Evolutionary conservation across 1,140 invertebrate species (phyloP), one percentile per base, ranked within the genome.

Genomic region (Leptinotarsa lineolata): DNA sequence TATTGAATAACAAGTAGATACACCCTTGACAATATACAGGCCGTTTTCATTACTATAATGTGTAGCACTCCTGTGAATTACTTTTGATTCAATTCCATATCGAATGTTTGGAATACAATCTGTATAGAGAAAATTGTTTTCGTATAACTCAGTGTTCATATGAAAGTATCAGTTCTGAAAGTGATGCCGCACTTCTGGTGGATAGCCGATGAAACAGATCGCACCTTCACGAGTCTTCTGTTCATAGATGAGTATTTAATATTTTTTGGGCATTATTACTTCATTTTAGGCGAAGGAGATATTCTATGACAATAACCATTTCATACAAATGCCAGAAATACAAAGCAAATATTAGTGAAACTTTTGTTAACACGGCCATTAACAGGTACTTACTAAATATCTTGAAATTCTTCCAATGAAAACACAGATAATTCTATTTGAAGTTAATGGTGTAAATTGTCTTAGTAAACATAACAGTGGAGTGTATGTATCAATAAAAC

Each of bases 361-460:
- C 15, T 18, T 54, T 54, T 54, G 48, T 54, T 18, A 54, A 54
- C 48, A 54, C 4, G n/a, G 48, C 48, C 15, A 54, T 54, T n/a
- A 54, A 54, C 48, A 54, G 15, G 48, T 54, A 54, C 48, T 54
- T 54, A 54, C 48, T 54, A 54, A 54, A 54, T 16, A 54, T 54
- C 48, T 54, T 54, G 48, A 54, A 18, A 54, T 54, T 54, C 48
- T 54, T n/a, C 15, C 48, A 18, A 54, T 54, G 12, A 54, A 54
- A 54, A 54, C n/a, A 16, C 4, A 54, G 48, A 54, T 54, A 54
- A 54, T 54, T 18, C 2, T 54, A 18, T 54, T 16, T 54, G 48
- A 54, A 15, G 15, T 54, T 54, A 18, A 15, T 5, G 48, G 48
- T 54, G 48, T 54, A 18, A 54, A 54, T 54, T 54, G 48, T 18